Evolutionary conservation across 2,113 vertebrate genomes (phyloP), one percentile per base, ranked within the genome.

Genomic region (Platysteira castanea): DNA sequence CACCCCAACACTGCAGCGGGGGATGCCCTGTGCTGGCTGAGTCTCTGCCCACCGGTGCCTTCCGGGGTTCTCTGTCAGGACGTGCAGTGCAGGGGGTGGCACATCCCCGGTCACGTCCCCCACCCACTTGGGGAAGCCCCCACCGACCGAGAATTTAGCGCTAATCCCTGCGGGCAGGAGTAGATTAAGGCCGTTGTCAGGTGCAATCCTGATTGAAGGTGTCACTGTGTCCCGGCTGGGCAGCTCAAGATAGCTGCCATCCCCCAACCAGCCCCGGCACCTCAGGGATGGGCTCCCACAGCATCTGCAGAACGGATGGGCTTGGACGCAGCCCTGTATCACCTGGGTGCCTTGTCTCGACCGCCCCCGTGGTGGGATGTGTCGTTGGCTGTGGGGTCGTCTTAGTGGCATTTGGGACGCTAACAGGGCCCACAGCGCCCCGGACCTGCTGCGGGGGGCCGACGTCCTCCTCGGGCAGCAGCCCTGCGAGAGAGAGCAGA

Each of bases 371-470:
- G 24, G 96, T 84, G 57, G 57, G 46, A 41, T n/a, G 83, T 0
- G 52, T 22, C 2, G 84, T 64, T 9, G 70, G 84, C 64, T 24
- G 75, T 19, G 95, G 53, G n/a, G 56, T 39, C 9, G 87, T 87
- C 30, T 74, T 33, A 4, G 96, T 95, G 78, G 64, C 69, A 11
- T 96, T 98, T 14, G 74, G 90, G 46, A 90, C 21, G 2, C 41
- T 95, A 47, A 68, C 59, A 2, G 88, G 69, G 5, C 95, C 97
- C 92, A 98, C 71, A 0, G 98, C 97, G 1, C 98, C 98, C 76
- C 98, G 97, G 46, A 98, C 97, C 14, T 87, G 92, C 86, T 98
- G 98, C 0, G 97, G 97, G 50, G 97, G 96, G 37, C 97, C 96
- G 3, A 91, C 14, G 7, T 96, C 97, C 10, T 97, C 94, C 73